Evolutionary conservation across 2,113 vertebrate genomes (phyloP).

Genomic region (Pygathrix nemaeus): DNA sequence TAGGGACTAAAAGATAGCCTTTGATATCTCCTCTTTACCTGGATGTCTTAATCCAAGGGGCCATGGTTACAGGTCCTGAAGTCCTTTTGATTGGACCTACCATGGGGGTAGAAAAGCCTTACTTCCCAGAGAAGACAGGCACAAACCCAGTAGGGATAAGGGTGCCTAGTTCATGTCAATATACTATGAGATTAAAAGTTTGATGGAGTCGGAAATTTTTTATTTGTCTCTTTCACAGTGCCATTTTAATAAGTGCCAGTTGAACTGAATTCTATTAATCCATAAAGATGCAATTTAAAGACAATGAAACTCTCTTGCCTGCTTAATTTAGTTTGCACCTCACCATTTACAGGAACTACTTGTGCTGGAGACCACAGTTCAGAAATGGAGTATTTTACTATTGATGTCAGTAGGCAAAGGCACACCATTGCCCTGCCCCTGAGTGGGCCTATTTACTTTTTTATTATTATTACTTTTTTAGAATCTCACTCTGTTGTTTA

Average conservation of each 20-base stretch:
- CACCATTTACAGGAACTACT: neutral
- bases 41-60: neutral
- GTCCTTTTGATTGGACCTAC: neutral
- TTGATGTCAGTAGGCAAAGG: slow-evolving; percentile 3
- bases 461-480: too few species aligned
- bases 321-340: slow-evolving; percentile 18
- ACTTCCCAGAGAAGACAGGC: neutral
- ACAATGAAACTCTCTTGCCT: slow-evolving; percentile 12
- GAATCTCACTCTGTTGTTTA: too few species aligned
- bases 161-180: neutral
- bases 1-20: neutral
- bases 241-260: slow-evolving; percentile 35
- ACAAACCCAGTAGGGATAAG: neutral
- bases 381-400: neutral
- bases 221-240: slow-evolving; percentile 13
- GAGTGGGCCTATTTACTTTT: neutral
- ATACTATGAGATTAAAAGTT: slow-evolving; percentile 13
- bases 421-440: too few species aligned
- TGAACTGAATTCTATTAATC: slow-evolving; percentile 54
- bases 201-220: neutral
- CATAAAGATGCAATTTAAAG: slow-evolving; percentile 55
- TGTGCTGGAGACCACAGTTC: neutral
- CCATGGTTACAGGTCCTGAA: too few species aligned
- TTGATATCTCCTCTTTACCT: neutral
- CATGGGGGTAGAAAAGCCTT: neutral